phyloP scores from a whole-genome alignment of 2,113 vertebrate species.

The Lepidothrix coronata region DNA sequence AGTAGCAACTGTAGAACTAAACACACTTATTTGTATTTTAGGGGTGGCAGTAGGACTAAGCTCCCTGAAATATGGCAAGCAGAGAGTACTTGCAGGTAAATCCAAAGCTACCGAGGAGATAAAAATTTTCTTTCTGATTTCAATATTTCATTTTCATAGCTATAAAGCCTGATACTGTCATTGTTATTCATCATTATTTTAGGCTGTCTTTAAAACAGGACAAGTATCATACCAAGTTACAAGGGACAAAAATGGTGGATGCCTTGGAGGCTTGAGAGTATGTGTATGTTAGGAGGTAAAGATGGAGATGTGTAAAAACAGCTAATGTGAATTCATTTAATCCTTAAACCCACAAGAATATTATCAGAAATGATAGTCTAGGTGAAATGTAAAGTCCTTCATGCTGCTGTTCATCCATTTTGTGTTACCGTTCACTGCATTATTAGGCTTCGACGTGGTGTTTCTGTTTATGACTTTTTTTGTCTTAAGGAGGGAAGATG shows the following conservation, averaged over 20 bases:
- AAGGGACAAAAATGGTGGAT: background rate
- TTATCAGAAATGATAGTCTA: background rate
- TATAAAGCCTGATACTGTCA: background rate
- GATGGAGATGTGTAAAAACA: background rate
- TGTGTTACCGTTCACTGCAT: background rate
- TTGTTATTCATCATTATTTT: background rate
- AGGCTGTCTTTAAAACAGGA: background rate
- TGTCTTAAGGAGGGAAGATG: background rate
- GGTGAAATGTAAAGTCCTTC: background rate
- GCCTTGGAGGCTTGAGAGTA: background rate
- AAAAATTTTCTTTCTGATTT: background rate
- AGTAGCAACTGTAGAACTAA: background rate
- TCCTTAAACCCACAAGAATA: background rate
- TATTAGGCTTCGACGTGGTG: background rate
- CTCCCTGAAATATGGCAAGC: background rate
- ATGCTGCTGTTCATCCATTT: background rate
- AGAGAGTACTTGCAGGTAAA: background rate
- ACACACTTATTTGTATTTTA: background rate
- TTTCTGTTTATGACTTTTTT: background rate
- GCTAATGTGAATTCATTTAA: background rate
- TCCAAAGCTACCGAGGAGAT: background rate
- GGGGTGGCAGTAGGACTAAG: background rate
- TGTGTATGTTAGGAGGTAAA: background rate
- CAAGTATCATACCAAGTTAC: background rate
- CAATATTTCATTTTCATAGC: background rate